Evolutionary conservation across 2,888 invertebrate species (phyloP), one percentile per base, ranked within the genome.

Genomic region (Perithous albicinctus): DNA sequence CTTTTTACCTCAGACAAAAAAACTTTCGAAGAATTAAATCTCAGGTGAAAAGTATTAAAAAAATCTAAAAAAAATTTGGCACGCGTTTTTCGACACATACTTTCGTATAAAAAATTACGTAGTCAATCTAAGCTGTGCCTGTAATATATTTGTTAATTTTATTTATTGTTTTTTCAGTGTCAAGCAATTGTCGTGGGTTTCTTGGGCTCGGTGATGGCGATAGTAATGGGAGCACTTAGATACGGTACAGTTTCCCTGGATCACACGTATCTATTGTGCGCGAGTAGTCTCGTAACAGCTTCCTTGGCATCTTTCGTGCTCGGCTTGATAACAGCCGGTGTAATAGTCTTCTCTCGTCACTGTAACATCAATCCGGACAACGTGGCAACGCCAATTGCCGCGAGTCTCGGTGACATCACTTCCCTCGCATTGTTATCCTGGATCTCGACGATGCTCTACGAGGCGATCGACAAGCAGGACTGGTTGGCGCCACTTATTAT

Each of bases 301-400:
- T 96, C 96, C 3, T 91, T 96, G 83, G 97, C 97, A 66, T 96
- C 96, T 87, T 95, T 96, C 87, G 94, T 96, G 41, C 93, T 97
- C 84, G 96, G 95, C 76, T 88, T 95, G 61, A 94, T 96, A 78
- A 97, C 97, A 93, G 95, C 96, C 18, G 94, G 94, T 56, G 96
- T 97, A 29, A 95, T 97, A 80, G 93, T 96, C 26, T 92, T 95
- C 79, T 96, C 96, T 1, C 94, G 95, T 67, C 94, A 95, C 91
- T 94, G 95, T 86, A 94, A 95, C 87, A 95, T 96, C 84, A 96
- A 97, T 91, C 96, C 97, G 10, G 97, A 97, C 92, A 97, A 97
- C 92, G 95, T 97, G 15, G 96, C 96, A 8, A 96, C 96, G 1
- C 97, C 97, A 6, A 95, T 97, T 79, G 97, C 97, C 18, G 96